Evolutionary conservation across 2,113 vertebrate genomes (phyloP).

Genomic region (Atherinomorus stipes): DNA sequence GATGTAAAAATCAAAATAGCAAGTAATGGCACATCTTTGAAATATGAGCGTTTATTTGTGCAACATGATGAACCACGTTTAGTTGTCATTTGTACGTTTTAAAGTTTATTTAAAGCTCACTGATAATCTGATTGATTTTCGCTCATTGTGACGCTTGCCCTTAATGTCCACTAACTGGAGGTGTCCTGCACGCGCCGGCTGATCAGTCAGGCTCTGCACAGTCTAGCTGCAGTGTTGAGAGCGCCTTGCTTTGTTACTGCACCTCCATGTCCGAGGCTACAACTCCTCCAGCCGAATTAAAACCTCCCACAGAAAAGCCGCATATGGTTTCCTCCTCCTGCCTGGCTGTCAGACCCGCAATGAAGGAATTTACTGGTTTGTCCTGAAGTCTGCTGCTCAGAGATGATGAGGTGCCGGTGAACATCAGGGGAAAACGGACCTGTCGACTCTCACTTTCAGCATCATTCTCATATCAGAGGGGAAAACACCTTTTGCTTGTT

Average conservation of each 20-base stretch:
- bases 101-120: neutral
- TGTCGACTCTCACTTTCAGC: conserved; percentile 26
- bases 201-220: conserved; percentile 13
- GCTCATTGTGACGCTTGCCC: neutral
- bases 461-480: neutral
- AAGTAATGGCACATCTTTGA: too few relatives aligned
- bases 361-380: conserved; percentile 50
- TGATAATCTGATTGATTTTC: neutral
- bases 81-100: neutral
- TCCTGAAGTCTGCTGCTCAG: conserved; percentile 22
- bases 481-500: neutral
- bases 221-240: conserved; percentile 45
- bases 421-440: conserved; percentile 25
- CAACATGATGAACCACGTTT: too few relatives aligned
- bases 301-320: conserved; percentile 22
- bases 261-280: conserved; percentile 16
- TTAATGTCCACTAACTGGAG: conserved; percentile 6
- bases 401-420: conserved; percentile 43
- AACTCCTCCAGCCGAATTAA: conserved; percentile 27
- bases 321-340: conserved; percentile 21
- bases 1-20: neutral
- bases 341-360: conserved; percentile 29
- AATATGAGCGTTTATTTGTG: too few relatives aligned
- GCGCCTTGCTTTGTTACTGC: neutral
- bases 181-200: neutral